Conservation (phyloP, 1,140 invertebrate genomes). For the Maconellicoccus hirsutus region DNA sequence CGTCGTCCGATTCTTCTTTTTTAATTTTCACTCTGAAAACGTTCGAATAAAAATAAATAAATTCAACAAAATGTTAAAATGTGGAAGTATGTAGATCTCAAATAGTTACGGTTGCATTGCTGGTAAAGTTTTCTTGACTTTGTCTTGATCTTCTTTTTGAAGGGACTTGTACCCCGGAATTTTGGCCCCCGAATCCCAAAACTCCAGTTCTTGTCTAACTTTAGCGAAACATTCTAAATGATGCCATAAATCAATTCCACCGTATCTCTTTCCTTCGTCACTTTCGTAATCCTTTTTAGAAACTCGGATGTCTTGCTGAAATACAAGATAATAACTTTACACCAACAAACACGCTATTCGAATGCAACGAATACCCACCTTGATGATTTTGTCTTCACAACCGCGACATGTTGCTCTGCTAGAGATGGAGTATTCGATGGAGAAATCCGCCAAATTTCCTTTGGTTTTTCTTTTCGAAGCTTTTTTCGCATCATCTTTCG, state of each 20-base stretch:
- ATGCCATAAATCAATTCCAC: conserved; percentile 73
- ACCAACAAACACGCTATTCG: background rate
- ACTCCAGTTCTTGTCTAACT: conserved; percentile 59
- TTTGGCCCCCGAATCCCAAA: conserved; percentile 52
- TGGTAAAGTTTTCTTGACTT: conserved; percentile 53
- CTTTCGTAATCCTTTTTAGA: conserved; percentile 78
- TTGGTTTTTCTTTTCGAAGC: conserved; percentile 29
- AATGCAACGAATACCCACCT: conserved; percentile 38
- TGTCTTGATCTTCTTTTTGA: conserved; percentile 57
- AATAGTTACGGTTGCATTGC: conserved; percentile 36
- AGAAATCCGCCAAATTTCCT: conserved; percentile 50
- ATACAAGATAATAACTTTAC: conserved; percentile 28
- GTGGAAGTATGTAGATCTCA: too few species aligned
- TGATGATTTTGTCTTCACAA: conserved; percentile 78
- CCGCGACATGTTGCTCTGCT: conserved; percentile 64
- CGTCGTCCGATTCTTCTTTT: conserved; percentile 42
- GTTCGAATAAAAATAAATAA: background rate
- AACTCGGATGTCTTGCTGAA: conserved; percentile 62
- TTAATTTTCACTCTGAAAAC: conserved; percentile 24
- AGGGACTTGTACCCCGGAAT: conserved; percentile 64
- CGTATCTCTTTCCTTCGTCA: conserved; percentile 64
- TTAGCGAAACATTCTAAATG: conserved; percentile 87
- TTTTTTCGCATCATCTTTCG: background rate
- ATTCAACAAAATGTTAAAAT: conserved; percentile 23
- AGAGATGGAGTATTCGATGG: conserved; percentile 81